Evolutionary conservation across 2,888 invertebrate species (phyloP), one percentile per base, ranked within the genome.

Genomic region (Agrotis exclamationis): DNA sequence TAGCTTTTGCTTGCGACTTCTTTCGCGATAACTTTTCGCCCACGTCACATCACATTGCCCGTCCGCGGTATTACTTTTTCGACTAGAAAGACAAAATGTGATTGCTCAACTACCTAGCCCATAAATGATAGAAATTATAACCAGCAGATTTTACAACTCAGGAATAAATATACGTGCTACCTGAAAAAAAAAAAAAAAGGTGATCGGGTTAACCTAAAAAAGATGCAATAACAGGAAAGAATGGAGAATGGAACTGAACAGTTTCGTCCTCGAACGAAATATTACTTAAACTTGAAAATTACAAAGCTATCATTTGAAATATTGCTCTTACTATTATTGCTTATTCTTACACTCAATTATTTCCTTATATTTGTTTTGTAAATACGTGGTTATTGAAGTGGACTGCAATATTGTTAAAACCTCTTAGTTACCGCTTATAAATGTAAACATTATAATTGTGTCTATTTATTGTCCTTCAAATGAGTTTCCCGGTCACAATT

Each of bases 351-450:
- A 48, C 22, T 39, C 6, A n/a, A 24, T 20, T 47, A 24, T 39
- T 18, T 20, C 24, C 14, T 2, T 6, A 24, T 20, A 48, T 70
- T 69, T 56, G 56, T 56, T 56, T 56, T 56, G 47, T 54, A 39
- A 54, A 20, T 47, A 68, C 22, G 53, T 24, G 56, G 6, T 18
- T 22, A 22, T 33, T 68, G 45, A 69, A 47, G 69, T 69, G 70
- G 14, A 1, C 4, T 44, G 20, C 9, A 45, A 14, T 45, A 48
- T 57, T 69, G 18, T 44, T 20, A 14, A 44, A 70, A 70, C 47
- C 20, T 56, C 70, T 56, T 44, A 67, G 28, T 44, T 33, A 53
- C 44, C 14, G 18, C 44, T 53, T 67, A 22, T 18, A 50, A n/a
- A 50, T 50, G n/a, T 66, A 5, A 24, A 44, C 48, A 28, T 44